Percentiles rank a stretch among this genome's conserved stretches.
Conservation (phyloP, 2,113 vertebrate genomes). For the Myodes glareolus region DNA sequence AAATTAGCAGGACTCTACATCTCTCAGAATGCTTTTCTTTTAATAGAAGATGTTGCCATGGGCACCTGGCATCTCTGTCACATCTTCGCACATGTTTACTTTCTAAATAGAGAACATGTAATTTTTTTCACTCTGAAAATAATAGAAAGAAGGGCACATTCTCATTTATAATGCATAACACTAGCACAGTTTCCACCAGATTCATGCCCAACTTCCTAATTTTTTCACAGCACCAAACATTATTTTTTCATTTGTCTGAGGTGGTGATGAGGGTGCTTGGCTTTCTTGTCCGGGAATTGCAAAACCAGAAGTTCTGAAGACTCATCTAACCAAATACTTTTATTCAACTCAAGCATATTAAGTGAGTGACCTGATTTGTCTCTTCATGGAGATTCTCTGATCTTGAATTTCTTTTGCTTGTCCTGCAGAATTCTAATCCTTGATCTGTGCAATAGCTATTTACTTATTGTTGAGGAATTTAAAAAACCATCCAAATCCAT, state of each 20-base stretch:
- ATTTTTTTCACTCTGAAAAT: conserved; percentile 2
- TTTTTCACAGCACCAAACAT: background rate
- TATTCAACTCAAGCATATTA: background rate
- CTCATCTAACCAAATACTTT: background rate
- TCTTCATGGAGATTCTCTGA: background rate
- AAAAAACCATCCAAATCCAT: background rate
- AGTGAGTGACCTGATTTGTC: background rate
- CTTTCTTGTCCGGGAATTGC: background rate
- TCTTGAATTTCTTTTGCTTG: background rate
- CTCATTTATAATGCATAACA: conserved; percentile 24
- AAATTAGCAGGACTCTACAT: conserved; percentile 38
- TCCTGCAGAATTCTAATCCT: background rate
- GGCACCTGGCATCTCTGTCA: background rate
- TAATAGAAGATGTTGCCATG: conserved; percentile 39
- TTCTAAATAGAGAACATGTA: conserved; percentile 38
- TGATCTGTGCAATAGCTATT: background rate
- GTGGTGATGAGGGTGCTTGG: background rate
- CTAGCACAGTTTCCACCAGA: background rate
- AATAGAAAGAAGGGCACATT: background rate
- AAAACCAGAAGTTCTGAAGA: background rate
- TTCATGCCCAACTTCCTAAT: background rate
- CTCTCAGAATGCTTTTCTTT: conserved; percentile 49
- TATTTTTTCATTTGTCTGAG: background rate
- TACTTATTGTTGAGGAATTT: background rate
- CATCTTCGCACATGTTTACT: conserved; percentile 4